These are phyloP conservation scores for Syrmaticus mikado DNA, from an alignment of 2,113 vertebrate genomes.

Conservation along the genomic window DNA sequence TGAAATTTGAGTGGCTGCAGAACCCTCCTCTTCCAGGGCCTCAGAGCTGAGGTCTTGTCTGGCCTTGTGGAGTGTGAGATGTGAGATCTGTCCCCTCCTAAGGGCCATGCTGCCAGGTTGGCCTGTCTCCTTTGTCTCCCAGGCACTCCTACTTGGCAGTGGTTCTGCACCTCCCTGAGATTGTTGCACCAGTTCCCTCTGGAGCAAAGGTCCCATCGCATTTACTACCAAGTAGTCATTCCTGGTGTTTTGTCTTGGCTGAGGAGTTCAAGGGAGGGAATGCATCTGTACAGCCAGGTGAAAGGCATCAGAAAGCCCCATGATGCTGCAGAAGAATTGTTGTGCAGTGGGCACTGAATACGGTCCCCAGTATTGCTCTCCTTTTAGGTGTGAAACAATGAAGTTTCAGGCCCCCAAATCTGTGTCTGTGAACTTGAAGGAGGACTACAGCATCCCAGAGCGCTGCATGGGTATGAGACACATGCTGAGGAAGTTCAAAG, in stretches of 20 bases:
- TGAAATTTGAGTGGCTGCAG: neutral
- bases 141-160: neutral
- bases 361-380: neutral
- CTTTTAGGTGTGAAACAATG: conserved; percentile 22
- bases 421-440: conserved; percentile 22
- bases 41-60: neutral
- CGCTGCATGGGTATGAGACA: conserved; percentile 57
- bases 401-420: neutral
- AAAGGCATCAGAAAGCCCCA: neutral
- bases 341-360: neutral
- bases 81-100: neutral
- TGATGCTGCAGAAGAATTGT: neutral
- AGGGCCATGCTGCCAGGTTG: fast-evolving
- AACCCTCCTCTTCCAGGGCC: neutral
- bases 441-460: conserved; percentile 59
- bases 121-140: neutral
- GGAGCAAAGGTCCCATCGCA: neutral
- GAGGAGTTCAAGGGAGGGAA: neutral
- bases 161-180: neutral
- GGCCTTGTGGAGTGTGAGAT: neutral
- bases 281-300: neutral
- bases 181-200: fast-evolving
- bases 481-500: conserved; percentile 69
- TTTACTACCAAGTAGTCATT: neutral
- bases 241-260: neutral